A percentile compares a stretch with the other conserved stretches of the same genome.
phyloP scores from a whole-genome alignment of 1,140 invertebrate species.

The Drosophila serrata region DNA sequence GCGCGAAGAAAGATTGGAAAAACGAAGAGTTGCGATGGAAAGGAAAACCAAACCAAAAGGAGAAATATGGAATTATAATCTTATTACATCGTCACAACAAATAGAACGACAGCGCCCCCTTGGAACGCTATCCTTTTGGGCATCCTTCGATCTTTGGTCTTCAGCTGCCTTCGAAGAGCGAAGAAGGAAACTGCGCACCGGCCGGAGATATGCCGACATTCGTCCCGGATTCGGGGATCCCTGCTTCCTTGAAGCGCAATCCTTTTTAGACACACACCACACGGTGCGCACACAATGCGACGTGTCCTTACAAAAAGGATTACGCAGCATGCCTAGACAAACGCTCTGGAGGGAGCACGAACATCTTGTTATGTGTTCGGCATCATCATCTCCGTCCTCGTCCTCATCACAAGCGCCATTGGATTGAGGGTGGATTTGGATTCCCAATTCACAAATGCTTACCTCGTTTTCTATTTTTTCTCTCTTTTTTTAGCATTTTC shows the following conservation, averaged over 20 bases:
- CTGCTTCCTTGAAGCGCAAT: constrained; percentile 60
- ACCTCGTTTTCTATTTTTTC: constrained; percentile 39
- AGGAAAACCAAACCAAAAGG: constrained; percentile 33
- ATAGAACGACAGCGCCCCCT: constrained; percentile 55
- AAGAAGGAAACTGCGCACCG: constrained; percentile 58
- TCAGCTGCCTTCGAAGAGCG: constrained; percentile 60
- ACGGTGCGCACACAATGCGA: constrained; percentile 53
- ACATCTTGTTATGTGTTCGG: constrained; percentile 72
- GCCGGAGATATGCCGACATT: constrained; percentile 81
- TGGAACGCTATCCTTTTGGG: constrained; percentile 45
- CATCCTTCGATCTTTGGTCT: constrained; percentile 70
- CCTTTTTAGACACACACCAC: constrained; percentile 67
- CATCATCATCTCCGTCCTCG: constrained; percentile 14
- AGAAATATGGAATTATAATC: constrained; percentile 80
- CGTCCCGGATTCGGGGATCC: constrained; percentile 58
- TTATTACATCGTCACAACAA: constrained; percentile 83
- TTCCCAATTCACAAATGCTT: constrained; percentile 55
- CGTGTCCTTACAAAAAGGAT: constrained; percentile 82
- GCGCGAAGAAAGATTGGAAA: constrained; percentile 34
- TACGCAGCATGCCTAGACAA: constrained; percentile 80
- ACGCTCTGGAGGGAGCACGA: constrained; percentile 56
- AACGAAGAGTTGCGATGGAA: constrained; percentile 6
- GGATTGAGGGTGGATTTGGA: constrained; percentile 78
- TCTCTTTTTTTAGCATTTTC: constrained; percentile 62
- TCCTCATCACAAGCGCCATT: constrained; percentile 28